These are phyloP conservation scores for Lepetodrilus schrolli DNA, from an alignment of 2,888 invertebrate genomes.

Conservation along the genomic window DNA sequence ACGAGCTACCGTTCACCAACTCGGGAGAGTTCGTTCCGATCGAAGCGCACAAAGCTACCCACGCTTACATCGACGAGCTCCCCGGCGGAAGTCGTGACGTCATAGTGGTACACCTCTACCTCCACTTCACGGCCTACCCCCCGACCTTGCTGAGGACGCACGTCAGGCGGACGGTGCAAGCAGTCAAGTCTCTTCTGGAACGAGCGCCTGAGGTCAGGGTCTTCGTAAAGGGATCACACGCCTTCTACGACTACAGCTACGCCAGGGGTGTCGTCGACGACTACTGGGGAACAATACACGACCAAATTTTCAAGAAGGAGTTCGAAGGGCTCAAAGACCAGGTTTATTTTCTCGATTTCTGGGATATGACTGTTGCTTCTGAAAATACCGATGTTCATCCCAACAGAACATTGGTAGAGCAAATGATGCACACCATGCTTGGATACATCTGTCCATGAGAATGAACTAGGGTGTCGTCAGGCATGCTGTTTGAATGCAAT, in stretches of 20 bases:
- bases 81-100: neutral
- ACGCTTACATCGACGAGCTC: neutral
- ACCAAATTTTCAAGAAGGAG: slow-evolving; percentile 6
- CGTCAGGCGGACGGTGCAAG: neutral
- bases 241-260: neutral
- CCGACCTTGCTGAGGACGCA: neutral
- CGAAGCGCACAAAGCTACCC: neutral
- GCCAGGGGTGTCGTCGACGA: neutral
- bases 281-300: slow-evolving; percentile 1
- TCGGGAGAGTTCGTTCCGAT: neutral
- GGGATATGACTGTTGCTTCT: neutral
- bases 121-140: slow-evolving; percentile 11
- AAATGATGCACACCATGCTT: neutral
- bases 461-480: too few relatives aligned
- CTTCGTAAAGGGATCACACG: slow-evolving; percentile 5
- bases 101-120: neutral
- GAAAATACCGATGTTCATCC: neutral
- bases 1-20: neutral
- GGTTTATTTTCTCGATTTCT: neutral
- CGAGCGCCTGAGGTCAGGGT: neutral
- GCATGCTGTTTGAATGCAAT: too few relatives aligned
- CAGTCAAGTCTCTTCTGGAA: neutral
- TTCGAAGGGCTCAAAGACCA: neutral
- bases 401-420: neutral
- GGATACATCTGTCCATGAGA: neutral